Evolutionary conservation across 2,113 vertebrate species (phyloP).

Genomic region (Pachypanchax playfairii): DNA sequence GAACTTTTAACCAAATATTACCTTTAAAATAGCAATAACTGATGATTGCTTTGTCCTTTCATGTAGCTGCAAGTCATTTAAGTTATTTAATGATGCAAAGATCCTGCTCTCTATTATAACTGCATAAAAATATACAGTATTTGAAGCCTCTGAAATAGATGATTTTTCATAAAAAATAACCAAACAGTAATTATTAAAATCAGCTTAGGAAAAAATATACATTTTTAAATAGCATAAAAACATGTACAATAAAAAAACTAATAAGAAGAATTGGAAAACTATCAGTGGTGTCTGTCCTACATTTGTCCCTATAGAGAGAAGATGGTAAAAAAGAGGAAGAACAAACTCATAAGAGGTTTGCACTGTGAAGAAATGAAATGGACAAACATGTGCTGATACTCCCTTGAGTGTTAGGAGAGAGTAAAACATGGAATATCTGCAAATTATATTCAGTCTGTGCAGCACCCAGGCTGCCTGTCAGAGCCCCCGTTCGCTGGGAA

Average conservation of each 20-base stretch:
- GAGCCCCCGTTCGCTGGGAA: neutral
- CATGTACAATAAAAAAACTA: neutral
- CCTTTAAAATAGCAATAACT: neutral
- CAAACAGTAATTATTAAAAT: neutral
- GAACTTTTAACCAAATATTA: neutral
- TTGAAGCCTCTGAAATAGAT: neutral
- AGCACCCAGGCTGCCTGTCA: constrained; percentile 26
- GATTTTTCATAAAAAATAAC: neutral
- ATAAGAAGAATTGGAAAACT: neutral
- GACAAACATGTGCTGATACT: constrained; percentile 8
- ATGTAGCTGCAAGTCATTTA: neutral
- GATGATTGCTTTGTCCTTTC: neutral
- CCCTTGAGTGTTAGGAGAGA: constrained; percentile 3
- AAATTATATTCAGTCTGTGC: constrained; percentile 36
- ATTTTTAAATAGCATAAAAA: neutral
- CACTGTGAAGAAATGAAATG: constrained; percentile 14
- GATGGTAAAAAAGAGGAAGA: neutral
- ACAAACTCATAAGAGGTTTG: constrained; percentile 11
- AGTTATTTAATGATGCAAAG: too few relatives aligned
- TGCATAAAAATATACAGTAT: neutral
- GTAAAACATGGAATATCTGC: constrained; percentile 35
- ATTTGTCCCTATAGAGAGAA: neutral
- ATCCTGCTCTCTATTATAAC: neutral
- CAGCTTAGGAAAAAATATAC: neutral
- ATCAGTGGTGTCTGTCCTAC: neutral